phyloP scores from a whole-genome alignment of 2,797 vertebrate genomes.

The Helostoma temminkii region DNA sequence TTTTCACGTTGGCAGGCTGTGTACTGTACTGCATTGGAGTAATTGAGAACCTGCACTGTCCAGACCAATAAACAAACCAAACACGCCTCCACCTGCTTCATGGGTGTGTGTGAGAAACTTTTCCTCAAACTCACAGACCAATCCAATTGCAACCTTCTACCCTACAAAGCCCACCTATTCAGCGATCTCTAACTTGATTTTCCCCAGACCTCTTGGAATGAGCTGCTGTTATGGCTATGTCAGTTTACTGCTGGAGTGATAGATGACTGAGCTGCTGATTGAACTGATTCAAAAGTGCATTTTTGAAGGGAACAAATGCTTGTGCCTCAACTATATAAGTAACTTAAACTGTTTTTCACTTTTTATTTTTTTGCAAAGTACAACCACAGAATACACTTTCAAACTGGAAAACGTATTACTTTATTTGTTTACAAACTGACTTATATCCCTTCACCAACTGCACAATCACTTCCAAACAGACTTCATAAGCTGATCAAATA shows the following conservation, averaged over 20 bases:
- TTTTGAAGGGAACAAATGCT: constrained; percentile 62
- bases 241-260: constrained; percentile 57
- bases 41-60: constrained; percentile 51
- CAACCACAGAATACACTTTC: not conserved
- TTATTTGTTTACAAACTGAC: constrained; percentile 1
- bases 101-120: constrained; percentile 7
- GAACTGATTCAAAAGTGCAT: constrained; percentile 60
- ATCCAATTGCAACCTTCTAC: constrained; percentile 37
- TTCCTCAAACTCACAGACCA: constrained; percentile 43
- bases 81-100: constrained; percentile 8
- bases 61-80: constrained; percentile 35
- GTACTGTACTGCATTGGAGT: constrained; percentile 33
- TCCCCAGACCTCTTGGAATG: constrained; percentile 31
- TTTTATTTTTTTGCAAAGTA: not conserved
- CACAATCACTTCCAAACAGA: constrained; percentile 5
- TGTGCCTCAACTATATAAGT: constrained; percentile 9
- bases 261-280: constrained; percentile 62
- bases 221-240: constrained; percentile 50
- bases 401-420: not conserved
- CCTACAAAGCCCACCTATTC: constrained; percentile 33
- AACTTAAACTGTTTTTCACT: constrained; percentile 17
- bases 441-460: not conserved
- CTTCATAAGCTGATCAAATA: constrained; percentile 10
- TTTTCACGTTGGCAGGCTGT: constrained; percentile 19
- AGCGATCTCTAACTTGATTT: constrained; percentile 57